phyloP scores from a whole-genome alignment of 2,888 invertebrate species.

The Lissonota sp. region DNA sequence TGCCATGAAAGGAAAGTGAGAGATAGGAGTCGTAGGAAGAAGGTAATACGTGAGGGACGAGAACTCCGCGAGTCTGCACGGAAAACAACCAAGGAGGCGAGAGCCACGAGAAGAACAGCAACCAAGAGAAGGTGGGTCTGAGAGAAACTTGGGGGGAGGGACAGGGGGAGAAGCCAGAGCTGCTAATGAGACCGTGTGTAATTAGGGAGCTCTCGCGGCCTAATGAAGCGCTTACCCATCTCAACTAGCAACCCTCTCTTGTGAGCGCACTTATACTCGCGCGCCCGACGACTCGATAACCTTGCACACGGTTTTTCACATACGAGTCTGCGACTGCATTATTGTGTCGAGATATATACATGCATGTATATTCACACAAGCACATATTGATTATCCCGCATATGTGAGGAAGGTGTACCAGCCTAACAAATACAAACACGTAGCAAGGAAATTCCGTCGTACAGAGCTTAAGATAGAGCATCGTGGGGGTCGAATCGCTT shows the following conservation, averaged over 20 bases:
- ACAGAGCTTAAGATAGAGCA: slow-evolving; percentile 49
- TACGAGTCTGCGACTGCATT: slow-evolving; percentile 27
- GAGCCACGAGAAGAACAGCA: slow-evolving; percentile 37
- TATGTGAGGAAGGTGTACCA: slow-evolving; percentile 38
- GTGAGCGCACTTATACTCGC: slow-evolving; percentile 66
- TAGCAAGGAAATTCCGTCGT: slow-evolving; percentile 48
- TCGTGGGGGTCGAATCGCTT: slow-evolving; percentile 51
- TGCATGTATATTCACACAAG: neutral
- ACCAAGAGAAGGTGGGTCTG: slow-evolving; percentile 49
- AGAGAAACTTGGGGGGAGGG: slow-evolving; percentile 48
- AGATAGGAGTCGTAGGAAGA: slow-evolving; percentile 59
- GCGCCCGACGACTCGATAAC: slow-evolving; percentile 70
- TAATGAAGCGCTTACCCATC: slow-evolving; percentile 84
- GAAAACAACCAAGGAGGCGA: slow-evolving; percentile 54
- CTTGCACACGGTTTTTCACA: slow-evolving; percentile 63
- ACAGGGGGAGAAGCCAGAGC: slow-evolving; percentile 72
- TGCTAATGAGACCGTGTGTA: slow-evolving; percentile 84
- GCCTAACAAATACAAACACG: slow-evolving; percentile 63
- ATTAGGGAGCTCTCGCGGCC: slow-evolving; percentile 84
- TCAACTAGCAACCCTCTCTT: slow-evolving; percentile 77
- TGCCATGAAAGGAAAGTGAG: slow-evolving; percentile 64
- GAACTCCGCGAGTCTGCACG: slow-evolving; percentile 73
- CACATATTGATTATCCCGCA: slow-evolving; percentile 12
- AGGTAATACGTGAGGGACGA: slow-evolving; percentile 66
- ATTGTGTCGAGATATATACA: slow-evolving; percentile 21